A percentile compares a stretch with the other conserved stretches of the same genome.
Conservation (phyloP, 1,140 invertebrate genomes). For the Condylostylus longicornis region DNA sequence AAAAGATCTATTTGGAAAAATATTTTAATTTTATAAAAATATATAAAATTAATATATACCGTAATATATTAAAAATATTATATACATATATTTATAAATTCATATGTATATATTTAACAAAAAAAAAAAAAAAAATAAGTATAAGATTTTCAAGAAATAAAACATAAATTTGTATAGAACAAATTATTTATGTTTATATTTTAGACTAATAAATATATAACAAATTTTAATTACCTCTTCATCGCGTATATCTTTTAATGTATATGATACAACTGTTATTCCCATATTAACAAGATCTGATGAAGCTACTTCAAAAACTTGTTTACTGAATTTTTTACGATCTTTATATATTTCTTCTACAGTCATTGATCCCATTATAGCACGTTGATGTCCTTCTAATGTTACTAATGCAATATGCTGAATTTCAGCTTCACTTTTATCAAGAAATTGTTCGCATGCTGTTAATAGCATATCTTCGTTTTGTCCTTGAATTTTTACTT, state of each 20-base stretch:
- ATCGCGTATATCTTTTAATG: conserved; percentile 92
- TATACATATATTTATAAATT: not conserved
- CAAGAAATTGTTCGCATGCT: conserved; percentile 93
- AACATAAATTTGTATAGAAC: conserved; percentile 3
- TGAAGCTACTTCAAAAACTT: conserved; percentile 88
- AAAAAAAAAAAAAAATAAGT: conserved; percentile 6
- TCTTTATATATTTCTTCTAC: conserved; percentile 99
- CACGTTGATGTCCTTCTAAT: conserved; percentile 91
- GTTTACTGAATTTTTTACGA: conserved; percentile 95
- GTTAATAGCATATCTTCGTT: conserved; percentile 93
- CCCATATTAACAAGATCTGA: conserved; percentile 96
- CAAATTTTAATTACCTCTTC: conserved; percentile 65
- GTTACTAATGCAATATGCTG: conserved; percentile 89
- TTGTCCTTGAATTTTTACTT: conserved; percentile 95
- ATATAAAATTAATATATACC: no score
- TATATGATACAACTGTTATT: conserved; percentile 95
- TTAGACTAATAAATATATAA: conserved; percentile 1
- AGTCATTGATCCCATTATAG: conserved; percentile 98
- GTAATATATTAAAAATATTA: not conserved
- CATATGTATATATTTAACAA: not conserved
- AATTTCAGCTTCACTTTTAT: conserved; percentile 79
- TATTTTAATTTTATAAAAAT: no score
- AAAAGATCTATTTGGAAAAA: no score
- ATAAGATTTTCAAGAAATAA: not conserved
- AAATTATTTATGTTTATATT: conserved; percentile 1